Evolutionary conservation across 2,888 invertebrate genomes (phyloP).

Genomic region (Penaeus monodon): DNA sequence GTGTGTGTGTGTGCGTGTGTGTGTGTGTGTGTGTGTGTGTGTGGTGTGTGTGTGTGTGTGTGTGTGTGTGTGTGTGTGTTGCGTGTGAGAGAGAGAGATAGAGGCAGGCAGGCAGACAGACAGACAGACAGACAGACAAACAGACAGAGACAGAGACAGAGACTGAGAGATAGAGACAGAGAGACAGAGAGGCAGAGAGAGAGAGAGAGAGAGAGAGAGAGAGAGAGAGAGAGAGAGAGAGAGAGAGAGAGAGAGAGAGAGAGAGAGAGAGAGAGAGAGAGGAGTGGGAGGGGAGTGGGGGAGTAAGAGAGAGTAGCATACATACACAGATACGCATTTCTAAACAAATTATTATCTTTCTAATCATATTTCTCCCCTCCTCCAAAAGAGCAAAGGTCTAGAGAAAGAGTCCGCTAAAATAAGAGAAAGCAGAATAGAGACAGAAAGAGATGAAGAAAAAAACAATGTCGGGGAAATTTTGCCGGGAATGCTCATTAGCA

Average conservation of each 20-base stretch:
- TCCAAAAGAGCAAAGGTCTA: neutral
- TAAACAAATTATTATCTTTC: neutral
- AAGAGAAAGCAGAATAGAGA: neutral
- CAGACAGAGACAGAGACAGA: neutral
- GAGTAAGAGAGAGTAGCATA: neutral
- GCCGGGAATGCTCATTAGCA: slow-evolving; percentile 52
- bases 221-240: too few species aligned
- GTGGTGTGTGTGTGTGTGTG: neutral
- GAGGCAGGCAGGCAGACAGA: too few species aligned
- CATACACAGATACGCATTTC: neutral
- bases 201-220: too few species aligned
- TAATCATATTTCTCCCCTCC: neutral
- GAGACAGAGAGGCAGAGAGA: too few species aligned
- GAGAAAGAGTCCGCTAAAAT: neutral
- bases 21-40: neutral
- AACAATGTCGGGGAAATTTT: slow-evolving; percentile 28
- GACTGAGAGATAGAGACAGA: neutral
- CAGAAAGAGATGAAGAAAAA: slow-evolving; percentile 9
- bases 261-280: neutral
- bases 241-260: neutral
- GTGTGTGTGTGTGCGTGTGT: neutral
- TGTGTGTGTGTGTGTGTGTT: neutral
- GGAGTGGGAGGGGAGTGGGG: neutral
- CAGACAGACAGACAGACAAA: too few species aligned
- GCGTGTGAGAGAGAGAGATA: too few species aligned